phyloP scores from a whole-genome alignment of 2,888 invertebrate species.

The Pomacea canaliculata region DNA sequence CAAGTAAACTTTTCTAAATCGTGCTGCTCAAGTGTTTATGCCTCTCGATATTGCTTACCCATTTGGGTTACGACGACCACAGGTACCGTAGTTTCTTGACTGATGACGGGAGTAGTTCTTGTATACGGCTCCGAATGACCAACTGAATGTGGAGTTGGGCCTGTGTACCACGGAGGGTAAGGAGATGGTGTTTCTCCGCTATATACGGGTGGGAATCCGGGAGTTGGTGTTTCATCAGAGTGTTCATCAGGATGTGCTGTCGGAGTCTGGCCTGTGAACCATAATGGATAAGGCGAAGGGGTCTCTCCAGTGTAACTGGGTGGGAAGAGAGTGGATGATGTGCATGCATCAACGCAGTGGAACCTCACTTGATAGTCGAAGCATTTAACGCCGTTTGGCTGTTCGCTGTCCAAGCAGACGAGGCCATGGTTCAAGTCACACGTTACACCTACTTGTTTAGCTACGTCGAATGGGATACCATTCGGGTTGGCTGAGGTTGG shows the following conservation, averaged over 20 bases:
- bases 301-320: slow-evolving; percentile 34
- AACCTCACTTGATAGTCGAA: slow-evolving; percentile 65
- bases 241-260: slow-evolving; percentile 34
- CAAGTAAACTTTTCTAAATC: too few species aligned
- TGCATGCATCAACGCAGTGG: slow-evolving; percentile 47
- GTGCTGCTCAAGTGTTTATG: too few species aligned
- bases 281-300: neutral
- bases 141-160: slow-evolving; percentile 11
- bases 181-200: slow-evolving; percentile 20
- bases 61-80: slow-evolving; percentile 6
- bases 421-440: slow-evolving; percentile 74
- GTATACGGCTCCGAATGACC: neutral
- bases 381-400: slow-evolving; percentile 45
- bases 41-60: neutral
- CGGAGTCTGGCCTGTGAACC: neutral
- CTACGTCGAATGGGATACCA: slow-evolving; percentile 58
- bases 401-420: slow-evolving; percentile 49
- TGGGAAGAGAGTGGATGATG: slow-evolving; percentile 30
- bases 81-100: slow-evolving; percentile 6
- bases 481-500: slow-evolving; percentile 76
- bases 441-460: slow-evolving; percentile 81
- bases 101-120: neutral
- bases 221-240: slow-evolving; percentile 70
- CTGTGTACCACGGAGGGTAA: slow-evolving; percentile 27
- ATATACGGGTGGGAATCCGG: neutral